A percentile compares a stretch with the other conserved stretches of the same genome.
These are phyloP conservation scores for Callipepla squamata DNA, from an alignment of 2,113 vertebrate species.

Conservation along the genomic window DNA sequence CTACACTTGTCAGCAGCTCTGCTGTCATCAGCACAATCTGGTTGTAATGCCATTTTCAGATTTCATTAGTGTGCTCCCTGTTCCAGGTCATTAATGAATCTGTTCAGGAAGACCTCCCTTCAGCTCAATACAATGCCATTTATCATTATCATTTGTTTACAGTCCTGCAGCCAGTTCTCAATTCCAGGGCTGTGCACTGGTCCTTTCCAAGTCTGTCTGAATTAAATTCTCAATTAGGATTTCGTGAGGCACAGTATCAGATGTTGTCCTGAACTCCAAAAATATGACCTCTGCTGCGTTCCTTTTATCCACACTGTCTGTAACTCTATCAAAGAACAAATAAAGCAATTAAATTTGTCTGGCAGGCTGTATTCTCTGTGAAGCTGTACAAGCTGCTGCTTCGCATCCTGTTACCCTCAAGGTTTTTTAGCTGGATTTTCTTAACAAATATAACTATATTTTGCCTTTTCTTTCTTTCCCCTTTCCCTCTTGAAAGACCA, in stretches of 20 bases:
- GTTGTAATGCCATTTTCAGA: not conserved
- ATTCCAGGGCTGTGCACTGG: not conserved
- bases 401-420: not conserved
- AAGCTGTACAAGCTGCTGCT: not conserved
- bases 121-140: constrained; percentile 13
- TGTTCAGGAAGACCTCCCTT: constrained; percentile 11
- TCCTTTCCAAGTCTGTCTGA: constrained; percentile 54
- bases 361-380: constrained; percentile 12
- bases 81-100: constrained; percentile 34
- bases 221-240: constrained; percentile 70
- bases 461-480: not conserved
- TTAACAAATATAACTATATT: not conserved
- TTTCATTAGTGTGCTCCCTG: not conserved
- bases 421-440: constrained; percentile 18
- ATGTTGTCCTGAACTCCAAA: constrained; percentile 37
- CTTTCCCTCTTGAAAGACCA: not conserved
- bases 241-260: not conserved
- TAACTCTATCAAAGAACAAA: constrained; percentile 52
- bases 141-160: constrained; percentile 49
- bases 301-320: constrained; percentile 1
- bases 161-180: constrained; percentile 35
- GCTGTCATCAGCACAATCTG: not conserved
- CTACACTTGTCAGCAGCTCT: not conserved
- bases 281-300: not conserved
- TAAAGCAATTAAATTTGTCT: constrained; percentile 60